phyloP scores from a whole-genome alignment of 1,140 invertebrate species.

The Pseudomyrmex concolor region DNA sequence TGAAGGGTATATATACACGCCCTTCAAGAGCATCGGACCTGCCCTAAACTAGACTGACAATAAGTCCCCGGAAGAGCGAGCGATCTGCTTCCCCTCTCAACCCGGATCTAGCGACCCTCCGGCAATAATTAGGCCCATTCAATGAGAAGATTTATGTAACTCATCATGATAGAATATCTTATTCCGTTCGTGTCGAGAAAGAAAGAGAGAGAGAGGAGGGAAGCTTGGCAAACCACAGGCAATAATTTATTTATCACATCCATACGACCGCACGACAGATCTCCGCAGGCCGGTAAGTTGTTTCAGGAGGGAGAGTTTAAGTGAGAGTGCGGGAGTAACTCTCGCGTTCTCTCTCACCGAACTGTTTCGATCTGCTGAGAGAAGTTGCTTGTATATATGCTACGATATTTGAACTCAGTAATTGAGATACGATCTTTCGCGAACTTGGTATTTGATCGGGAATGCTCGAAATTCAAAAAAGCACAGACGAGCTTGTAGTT shows the following conservation, averaged over 20 bases:
- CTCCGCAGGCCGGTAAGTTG: slow-evolving; percentile 37
- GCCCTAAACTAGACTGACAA: slow-evolving; percentile 66
- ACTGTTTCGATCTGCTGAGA: slow-evolving; percentile 40
- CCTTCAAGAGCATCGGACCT: slow-evolving; percentile 43
- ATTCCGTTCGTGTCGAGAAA: slow-evolving; percentile 29
- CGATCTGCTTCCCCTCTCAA: slow-evolving; percentile 31
- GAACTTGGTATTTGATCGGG: neutral
- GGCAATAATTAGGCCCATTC: slow-evolving; percentile 76
- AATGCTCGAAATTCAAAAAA: neutral
- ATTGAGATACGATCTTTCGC: slow-evolving; percentile 23
- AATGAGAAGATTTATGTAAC: slow-evolving; percentile 77
- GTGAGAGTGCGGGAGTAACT: neutral
- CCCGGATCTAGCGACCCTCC: slow-evolving; percentile 13
- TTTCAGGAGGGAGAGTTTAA: neutral
- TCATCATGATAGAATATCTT: slow-evolving; percentile 75
- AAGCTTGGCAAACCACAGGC: slow-evolving; percentile 48
- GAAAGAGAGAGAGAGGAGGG: slow-evolving; percentile 27
- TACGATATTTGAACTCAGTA: neutral
- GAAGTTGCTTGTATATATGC: slow-evolving; percentile 20
- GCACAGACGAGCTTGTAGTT: no score
- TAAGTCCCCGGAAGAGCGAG: slow-evolving; percentile 60
- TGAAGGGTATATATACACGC: slow-evolving; percentile 49
- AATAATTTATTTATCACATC: slow-evolving; percentile 61
- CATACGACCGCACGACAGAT: slow-evolving; percentile 52
- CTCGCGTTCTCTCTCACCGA: slow-evolving; percentile 20